Conservation (phyloP, 2,113 vertebrate genomes). For the Leptosomus discolor region DNA sequence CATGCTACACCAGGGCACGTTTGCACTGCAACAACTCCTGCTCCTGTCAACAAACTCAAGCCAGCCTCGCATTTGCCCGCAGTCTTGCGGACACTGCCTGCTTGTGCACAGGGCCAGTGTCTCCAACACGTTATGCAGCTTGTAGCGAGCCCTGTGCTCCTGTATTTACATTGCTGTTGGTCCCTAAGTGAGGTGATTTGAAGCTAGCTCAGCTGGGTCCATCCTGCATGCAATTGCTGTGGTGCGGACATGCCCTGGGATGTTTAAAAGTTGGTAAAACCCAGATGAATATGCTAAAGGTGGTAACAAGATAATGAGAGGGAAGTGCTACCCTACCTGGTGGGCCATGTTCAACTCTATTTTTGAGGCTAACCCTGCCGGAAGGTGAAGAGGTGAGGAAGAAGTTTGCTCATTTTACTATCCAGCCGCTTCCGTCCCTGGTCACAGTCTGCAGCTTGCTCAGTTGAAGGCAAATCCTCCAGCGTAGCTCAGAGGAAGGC, state of each 20-base stretch:
- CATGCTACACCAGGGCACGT: fast-evolving
- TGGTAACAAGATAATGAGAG: not conserved
- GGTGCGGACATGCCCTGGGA: not conserved
- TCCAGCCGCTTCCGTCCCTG: not conserved
- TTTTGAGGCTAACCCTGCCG: not conserved
- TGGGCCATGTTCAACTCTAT: not conserved
- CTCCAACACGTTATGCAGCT: not conserved
- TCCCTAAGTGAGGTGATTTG: not conserved
- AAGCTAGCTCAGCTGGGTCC: not conserved
- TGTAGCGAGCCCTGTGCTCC: fast-evolving
- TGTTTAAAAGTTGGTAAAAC: not conserved
- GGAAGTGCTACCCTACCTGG: not conserved
- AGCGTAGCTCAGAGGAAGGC: not conserved
- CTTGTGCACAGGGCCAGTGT: not conserved
- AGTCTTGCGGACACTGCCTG: fast-evolving
- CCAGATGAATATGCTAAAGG: not conserved
- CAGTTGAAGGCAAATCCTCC: not conserved
- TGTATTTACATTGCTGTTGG: not conserved
- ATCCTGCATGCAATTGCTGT: not conserved
- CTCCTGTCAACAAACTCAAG: not conserved
- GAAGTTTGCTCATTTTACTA: not conserved
- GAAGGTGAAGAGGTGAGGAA: not conserved
- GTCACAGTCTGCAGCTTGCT: not conserved
- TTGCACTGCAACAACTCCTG: not conserved
- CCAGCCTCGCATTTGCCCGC: fast-evolving